Evolutionary conservation across 2,797 vertebrate species (phyloP), one percentile per base, ranked within the genome.

Genomic region (Fratercula arctica): DNA sequence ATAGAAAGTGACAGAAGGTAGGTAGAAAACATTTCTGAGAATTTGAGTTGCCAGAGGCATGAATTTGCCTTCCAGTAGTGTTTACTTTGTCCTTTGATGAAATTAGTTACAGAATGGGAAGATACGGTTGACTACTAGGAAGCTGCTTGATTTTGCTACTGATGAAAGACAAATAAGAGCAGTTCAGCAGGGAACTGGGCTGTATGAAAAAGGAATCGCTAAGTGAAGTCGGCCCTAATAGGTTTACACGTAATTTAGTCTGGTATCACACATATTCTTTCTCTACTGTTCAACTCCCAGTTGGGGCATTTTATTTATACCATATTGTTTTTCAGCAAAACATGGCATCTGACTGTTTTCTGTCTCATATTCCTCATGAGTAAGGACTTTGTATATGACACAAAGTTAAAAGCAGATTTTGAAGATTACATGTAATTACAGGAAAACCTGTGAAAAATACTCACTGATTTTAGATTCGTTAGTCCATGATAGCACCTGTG

Each of bases 81-180:
- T 96, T 97, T 97, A 74, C 93, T 97, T 97, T 96, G 84, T 93
- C 76, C 81, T 97, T 95, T 97, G 87, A 97, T 98, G 92, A 98
- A 97, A 98, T 98, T 97, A 97, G 94, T 96, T 96, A 79, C 91
- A 97, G 87, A 95, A 96, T 70, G 78, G 92, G 88, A 96, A 95
- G 95, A 94, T 96, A 93, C 85, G 95, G 91, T 97, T 90, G 95
- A 92, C 96, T 96, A 89, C 79, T 95, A 96, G 95, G 89, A 97
- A 96, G 93, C 96, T 86, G 84, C 97, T 96, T 97, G 93, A 93
- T 96, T 97, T 85, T 95, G 89, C 87, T 90, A 24, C 94, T 92
- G 97, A 96, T 97, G 94, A 97, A 97, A 98, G 96, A 97, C 93
- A 97, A 97, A 84, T 91, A 90, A 96, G 96, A 95, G 87, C 81